phyloP scores from a whole-genome alignment of 2,888 invertebrate species.

The Herminia tarsipennalis region DNA sequence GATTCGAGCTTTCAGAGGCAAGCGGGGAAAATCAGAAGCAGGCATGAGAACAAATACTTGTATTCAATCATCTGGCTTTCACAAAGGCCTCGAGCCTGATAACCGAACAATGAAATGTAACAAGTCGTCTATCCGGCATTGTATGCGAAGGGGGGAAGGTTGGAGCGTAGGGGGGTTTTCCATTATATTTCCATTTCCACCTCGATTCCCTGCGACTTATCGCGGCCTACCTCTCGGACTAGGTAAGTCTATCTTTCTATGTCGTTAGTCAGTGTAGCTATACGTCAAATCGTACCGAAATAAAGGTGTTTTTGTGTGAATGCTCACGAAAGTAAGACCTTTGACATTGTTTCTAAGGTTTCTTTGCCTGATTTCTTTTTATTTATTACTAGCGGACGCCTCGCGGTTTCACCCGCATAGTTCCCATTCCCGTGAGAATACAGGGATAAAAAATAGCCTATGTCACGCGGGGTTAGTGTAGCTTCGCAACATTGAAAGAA shows the following conservation, averaged over 20 bases:
- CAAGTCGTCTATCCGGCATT: constrained; percentile 84
- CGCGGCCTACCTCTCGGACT: constrained; percentile 81
- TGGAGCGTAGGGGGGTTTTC: constrained; percentile 62
- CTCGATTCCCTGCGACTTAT: constrained; percentile 82
- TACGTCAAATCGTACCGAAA: constrained; percentile 62
- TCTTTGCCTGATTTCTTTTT: no score
- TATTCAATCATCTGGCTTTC: constrained; percentile 83
- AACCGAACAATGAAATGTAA: constrained; percentile 86
- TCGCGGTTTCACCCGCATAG: no score
- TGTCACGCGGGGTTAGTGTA: no score
- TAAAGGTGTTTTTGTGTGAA: constrained; percentile 54
- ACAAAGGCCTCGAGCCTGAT: constrained; percentile 83
- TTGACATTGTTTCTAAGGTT: no score
- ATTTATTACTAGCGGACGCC: no score
- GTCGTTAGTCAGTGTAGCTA: constrained; percentile 74
- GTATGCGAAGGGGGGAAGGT: constrained; percentile 62
- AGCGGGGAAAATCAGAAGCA: constrained; percentile 79
- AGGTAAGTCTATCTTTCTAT: constrained; percentile 84
- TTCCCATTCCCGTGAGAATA: no score
- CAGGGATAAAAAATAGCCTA: no score
- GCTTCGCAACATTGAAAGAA: no score
- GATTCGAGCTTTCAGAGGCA: constrained; percentile 75
- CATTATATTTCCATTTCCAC: constrained; percentile 86
- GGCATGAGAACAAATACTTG: constrained; percentile 83
- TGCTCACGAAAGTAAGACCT: constrained; percentile 33